Conservation (phyloP, 2,113 vertebrate species). For the Crotalus helleri region DNA sequence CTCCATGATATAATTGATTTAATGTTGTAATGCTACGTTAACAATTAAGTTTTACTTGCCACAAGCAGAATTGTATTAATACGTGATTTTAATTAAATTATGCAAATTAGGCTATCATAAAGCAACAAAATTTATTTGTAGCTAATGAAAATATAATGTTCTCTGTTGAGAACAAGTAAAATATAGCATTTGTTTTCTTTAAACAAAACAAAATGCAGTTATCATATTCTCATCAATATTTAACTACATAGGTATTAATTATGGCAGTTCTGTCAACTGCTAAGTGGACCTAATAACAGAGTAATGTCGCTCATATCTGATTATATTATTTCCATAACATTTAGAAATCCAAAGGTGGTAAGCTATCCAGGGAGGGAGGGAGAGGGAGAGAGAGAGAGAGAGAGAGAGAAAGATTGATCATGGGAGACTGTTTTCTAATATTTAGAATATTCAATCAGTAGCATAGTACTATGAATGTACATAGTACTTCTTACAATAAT, state of each 20-base stretch:
- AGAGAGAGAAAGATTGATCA: background rate
- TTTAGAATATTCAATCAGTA: background rate
- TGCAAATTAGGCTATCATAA: constrained; percentile 1
- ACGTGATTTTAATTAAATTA: background rate
- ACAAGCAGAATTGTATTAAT: background rate
- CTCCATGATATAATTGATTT: background rate
- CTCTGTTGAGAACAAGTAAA: background rate
- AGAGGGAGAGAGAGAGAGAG: background rate
- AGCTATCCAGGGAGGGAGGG: background rate
- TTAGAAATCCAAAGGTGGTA: background rate
- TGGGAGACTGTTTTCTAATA: background rate
- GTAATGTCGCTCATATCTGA: background rate
- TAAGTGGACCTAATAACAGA: background rate
- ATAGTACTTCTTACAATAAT: background rate
- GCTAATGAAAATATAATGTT: background rate
- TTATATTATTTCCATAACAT: background rate
- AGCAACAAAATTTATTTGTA: background rate
- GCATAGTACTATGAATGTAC: background rate
- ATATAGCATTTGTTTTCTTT: background rate
- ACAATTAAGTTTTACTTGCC: background rate
- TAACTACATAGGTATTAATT: background rate
- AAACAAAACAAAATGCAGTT: background rate
- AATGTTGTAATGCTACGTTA: background rate
- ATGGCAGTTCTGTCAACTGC: background rate
- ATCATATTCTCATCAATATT: background rate